A percentile compares a stretch with the other conserved stretches of the same genome.
These are phyloP conservation scores for human DNA, from an alignment of 2,113 vertebrate species.

Conservation along the genomic window GRCh38 chr3:187550501-187551000, in stretches of 20 bases:
- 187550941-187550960: not conserved
- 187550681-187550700: not conserved
- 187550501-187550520: not conserved
- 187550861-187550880: not conserved
- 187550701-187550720: not conserved
- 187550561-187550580: not conserved
- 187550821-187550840: not conserved
- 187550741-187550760: not conserved
- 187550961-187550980: not conserved
- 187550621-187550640: not conserved
- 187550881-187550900: not conserved
- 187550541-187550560: not conserved
- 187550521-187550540: not conserved
- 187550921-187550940: not conserved
- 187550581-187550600: not conserved
- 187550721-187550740: not conserved
- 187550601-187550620: not conserved
- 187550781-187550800: not conserved
- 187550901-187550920: not conserved
- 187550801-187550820: not conserved
- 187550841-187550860: not conserved
- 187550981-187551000: not conserved
- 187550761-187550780: not conserved
- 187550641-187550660: not conserved
- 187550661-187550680: not conserved